Evolutionary conservation across 2,888 invertebrate species (phyloP).

Genomic region (Lobophora halterata): DNA sequence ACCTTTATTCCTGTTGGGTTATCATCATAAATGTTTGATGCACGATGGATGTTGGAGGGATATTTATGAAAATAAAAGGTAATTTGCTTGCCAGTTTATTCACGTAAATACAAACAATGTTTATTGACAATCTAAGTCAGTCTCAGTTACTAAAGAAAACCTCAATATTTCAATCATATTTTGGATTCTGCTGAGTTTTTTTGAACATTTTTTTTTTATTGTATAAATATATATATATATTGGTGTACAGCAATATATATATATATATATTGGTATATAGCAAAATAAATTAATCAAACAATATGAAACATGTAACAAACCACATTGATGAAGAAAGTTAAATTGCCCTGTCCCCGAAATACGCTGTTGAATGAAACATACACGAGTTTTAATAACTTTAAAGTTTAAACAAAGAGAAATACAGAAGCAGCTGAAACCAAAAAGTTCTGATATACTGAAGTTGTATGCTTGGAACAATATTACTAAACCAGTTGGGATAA

Average conservation of each 20-base stretch:
- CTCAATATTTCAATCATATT: too few relatives aligned
- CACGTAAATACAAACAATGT: too few relatives aligned
- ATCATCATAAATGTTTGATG: conserved; percentile 41
- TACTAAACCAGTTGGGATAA: too few relatives aligned
- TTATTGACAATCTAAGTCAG: too few relatives aligned
- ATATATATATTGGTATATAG: too few relatives aligned
- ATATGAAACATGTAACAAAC: conserved; percentile 1
- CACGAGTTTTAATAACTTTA: conserved; percentile 16
- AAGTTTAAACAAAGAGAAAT: conserved; percentile 8
- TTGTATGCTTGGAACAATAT: too few relatives aligned
- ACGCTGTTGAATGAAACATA: conserved; percentile 11
- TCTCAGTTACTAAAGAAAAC: too few relatives aligned
- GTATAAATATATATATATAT: too few relatives aligned
- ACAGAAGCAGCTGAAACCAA: conserved; percentile 6
- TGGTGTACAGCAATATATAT: too few relatives aligned
- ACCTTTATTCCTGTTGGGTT: conserved; percentile 43
- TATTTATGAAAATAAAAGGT: conserved; percentile 9
- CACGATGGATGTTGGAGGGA: conserved; percentile 20
- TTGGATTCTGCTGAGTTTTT: too few relatives aligned
- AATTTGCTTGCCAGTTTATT: neutral
- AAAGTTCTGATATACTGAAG: too few relatives aligned
- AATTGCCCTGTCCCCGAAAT: conserved; percentile 7
- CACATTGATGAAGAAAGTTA: conserved; percentile 13
- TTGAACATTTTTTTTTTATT: too few relatives aligned
- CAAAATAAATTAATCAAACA: neutral